phyloP scores from a whole-genome alignment of 2,888 invertebrate genomes.

The Mesorhabditis sp. region DNA sequence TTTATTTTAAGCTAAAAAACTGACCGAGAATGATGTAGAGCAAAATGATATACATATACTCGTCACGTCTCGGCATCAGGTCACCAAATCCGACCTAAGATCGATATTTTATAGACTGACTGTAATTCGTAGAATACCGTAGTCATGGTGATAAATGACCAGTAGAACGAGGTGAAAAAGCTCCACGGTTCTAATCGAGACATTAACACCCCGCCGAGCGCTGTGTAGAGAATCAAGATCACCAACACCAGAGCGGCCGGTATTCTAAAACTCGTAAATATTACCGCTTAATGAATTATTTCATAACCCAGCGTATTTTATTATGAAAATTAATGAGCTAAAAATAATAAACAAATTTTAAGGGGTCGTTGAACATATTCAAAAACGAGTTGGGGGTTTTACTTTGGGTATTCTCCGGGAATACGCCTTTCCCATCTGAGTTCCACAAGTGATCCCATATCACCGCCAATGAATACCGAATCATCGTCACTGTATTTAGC shows the following conservation, averaged over 20 bases:
- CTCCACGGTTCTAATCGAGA: conserved; percentile 55
- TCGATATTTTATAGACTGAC: not conserved
- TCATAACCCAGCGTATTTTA: too few relatives aligned
- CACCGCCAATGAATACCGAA: too few relatives aligned
- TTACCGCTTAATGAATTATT: too few relatives aligned
- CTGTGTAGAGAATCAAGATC: conserved; percentile 56
- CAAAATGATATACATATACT: conserved; percentile 56
- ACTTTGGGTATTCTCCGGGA: too few relatives aligned
- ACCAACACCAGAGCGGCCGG: conserved; percentile 56
- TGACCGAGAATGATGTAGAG: conserved; percentile 56
- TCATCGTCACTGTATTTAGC: too few relatives aligned
- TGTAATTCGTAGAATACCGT: conserved; percentile 38
- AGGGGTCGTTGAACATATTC: too few relatives aligned
- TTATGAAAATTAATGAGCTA: too few relatives aligned
- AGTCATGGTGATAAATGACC: conserved; percentile 59
- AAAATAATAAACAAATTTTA: too few relatives aligned
- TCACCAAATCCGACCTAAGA: conserved; percentile 58
- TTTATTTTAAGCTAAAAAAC: conserved; percentile 3
- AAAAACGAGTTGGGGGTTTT: too few relatives aligned
- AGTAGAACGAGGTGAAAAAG: conserved; percentile 58
- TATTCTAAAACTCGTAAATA: conserved; percentile 37
- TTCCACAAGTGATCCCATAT: too few relatives aligned
- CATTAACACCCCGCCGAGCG: conserved; percentile 57
- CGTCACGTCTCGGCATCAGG: conserved; percentile 55
- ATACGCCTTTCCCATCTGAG: too few relatives aligned